Base-by-base conservation (phyloP, 2,888 invertebrate genomes). In the Galeruca laticollis region DNA sequence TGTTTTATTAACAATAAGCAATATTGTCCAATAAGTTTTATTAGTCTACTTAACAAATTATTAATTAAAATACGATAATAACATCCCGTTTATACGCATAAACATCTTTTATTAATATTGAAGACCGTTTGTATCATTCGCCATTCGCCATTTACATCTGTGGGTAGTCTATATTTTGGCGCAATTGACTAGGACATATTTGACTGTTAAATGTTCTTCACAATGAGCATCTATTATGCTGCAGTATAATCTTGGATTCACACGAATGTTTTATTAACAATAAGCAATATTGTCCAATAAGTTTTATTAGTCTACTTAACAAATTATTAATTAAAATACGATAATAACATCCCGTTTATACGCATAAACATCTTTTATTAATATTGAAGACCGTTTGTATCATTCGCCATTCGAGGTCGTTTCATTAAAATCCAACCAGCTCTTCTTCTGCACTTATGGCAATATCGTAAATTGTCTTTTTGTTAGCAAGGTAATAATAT, bases 401-500 rank as follows among this genome's bases (percentile, higher is more conserved):
- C 47, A 47, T 47, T 18, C 15, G 18, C 47, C n/a, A 47, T 9
- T 47, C 47, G 47, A 47, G 18, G 47, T 47, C 10, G 47, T 47
- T 47, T 9, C 47, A 47, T 47, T 47, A 47, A 47, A 47, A 47
- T 15, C 47, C 47, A n/a, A 47, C 15, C 47, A 18, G 47, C 9
- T 18, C 18, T 47, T 47, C 15, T 47, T 47, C 47, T 47, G 1
- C 18, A 47, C 47, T 9, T 15, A 33, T 18, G 56, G 35, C 56
- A 57, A 57, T 66, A 66, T 66, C 47, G 60, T 60, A 54, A 52
- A 56, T 70, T 65, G 33, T 62, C 56, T 60, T 69, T 73, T 68
- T 70, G 74, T 77, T 73, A 71, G 65, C 65, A 57, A 49, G 71
- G 76, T 73, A 73, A 77, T 78, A 78, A 78, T 61, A 65, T 74